Evolutionary conservation across 2,797 vertebrate species (phyloP), one percentile per base, ranked within the genome.

Genomic region (Streptopelia turtur): DNA sequence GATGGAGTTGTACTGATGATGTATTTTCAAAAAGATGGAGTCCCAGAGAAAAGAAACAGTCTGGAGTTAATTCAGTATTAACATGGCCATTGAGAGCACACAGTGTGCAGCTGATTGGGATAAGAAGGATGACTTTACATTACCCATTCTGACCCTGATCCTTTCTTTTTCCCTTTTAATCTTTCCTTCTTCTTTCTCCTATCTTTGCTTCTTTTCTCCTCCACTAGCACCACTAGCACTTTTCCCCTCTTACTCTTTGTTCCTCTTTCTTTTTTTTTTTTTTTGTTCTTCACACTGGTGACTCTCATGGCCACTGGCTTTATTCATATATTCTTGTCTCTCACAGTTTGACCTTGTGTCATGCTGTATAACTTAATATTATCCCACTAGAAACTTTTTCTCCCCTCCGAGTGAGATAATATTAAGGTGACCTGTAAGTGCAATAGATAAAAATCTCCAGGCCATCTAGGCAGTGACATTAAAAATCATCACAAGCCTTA

Each of bases 351-450:
- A 97, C 96, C 97, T 97, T 97, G 94, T 97, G 96, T 96, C 95
- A 95, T 96, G 83, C 94, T 94, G 93, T 97, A 96, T 97, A 97
- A 97, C 97, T 97, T 97, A 97, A 97, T 97, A 97, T 97, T 96
- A 97, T 95, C 94, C 97, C 88, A 3, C 96, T 94, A 93, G 95
- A 96, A 97, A 96, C 96, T 96, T 96, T 96, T 96, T 95, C 78
- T 88, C 94, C 80, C 93, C 66, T 96, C 95, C 92, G 92, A 89
- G 87, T 94, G 93, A 96, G 94, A 97, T 95, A 95, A 97, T 97
- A 97, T 97, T 97, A 97, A 97, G 97, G 95, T 97, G 97, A 97
- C 97, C 97, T 97, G 95, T 94, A 95, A 97, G 96, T 95, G 93
- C 97, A 97, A 96, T 96, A 97, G 95, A 97, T 94, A 97, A 97